Base-by-base conservation (phyloP, 2,888 invertebrate genomes). In the Drosophila antonietae region DNA sequence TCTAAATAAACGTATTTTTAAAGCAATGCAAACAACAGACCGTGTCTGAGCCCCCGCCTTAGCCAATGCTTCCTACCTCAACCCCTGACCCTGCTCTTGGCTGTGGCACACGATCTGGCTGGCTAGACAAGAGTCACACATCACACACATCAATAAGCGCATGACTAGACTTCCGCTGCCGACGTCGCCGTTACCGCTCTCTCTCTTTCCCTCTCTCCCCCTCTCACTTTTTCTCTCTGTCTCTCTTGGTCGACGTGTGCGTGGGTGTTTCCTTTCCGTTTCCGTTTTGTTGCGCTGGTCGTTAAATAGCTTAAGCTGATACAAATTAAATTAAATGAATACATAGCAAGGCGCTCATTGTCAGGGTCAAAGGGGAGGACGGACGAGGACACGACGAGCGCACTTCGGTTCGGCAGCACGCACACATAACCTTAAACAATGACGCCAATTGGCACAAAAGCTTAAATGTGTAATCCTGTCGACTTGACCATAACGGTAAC, bases 251-350 rank as follows among this genome's bases (percentile, higher is more conserved):
- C 15, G 28, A 12, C 23, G 35, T 61, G 49, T 51, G 10, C 43
- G 18, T 49, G 49, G 35, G 15, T 57, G 35, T 39, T 66, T 60
- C 63, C 43, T 70, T 74, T 81, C 81, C 78, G 80, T 80, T 80
- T 80, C 78, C 73, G 78, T 69, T 75, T 68, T 80, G 68, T 70
- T 70, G 57, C 47, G 69, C 31, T 72, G 72, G 62, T 49, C 79
- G 76, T 81, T 81, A 81, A 81, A 77, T 77, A 66, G 74, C 79
- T 79, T 79, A 81, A 81, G 80, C 77, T 77, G 79, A 74, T 66
- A 75, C 80, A 82, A 82, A 82, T 82, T 82, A 78, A 83, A 82
- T 82, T 82, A 81, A 78, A 78, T 73, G 83, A 82, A 82, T 67
- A 78, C 83, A 71, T 78, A 78, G 64, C 73, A 70, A 73, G 71